These are phyloP conservation scores for Ptilonorhynchus violaceus DNA, from an alignment of 2,113 vertebrate species.

Conservation along the genomic window DNA sequence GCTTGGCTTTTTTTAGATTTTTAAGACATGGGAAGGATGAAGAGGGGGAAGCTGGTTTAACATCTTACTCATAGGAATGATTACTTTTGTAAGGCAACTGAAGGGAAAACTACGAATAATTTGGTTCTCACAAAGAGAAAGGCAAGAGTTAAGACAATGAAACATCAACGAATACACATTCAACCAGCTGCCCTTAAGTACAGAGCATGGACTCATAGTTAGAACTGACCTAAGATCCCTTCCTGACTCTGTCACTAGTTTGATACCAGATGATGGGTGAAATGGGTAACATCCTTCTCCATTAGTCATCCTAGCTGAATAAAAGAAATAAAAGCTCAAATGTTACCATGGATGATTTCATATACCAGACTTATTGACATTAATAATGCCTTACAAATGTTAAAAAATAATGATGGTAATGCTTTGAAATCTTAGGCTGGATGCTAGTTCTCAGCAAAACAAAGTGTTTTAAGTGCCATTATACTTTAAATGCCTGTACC, in stretches of 20 bases:
- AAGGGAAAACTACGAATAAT: neutral
- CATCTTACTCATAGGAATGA: neutral
- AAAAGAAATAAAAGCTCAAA: neutral
- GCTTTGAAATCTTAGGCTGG: neutral
- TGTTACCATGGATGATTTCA: neutral
- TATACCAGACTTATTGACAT: neutral
- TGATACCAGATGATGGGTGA: neutral
- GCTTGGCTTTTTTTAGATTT: neutral
- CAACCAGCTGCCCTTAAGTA: neutral
- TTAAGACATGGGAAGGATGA: neutral
- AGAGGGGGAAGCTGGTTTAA: neutral
- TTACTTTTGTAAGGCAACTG: neutral
- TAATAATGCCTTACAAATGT: neutral
- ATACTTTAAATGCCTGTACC: neutral
- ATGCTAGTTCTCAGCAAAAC: neutral
- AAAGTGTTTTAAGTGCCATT: neutral
- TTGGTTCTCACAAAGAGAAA: neutral
- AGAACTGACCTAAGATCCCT: neutral
- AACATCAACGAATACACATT: neutral
- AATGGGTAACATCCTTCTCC: neutral
- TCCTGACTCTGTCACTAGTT: neutral
- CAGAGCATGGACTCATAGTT: neutral
- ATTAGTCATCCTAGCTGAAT: neutral
- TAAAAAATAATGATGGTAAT: neutral
- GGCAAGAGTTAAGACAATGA: neutral